Evolutionary conservation across 2,113 vertebrate species (phyloP), one percentile per base, ranked within the genome.

Genomic region (Lynx canadensis): DNA sequence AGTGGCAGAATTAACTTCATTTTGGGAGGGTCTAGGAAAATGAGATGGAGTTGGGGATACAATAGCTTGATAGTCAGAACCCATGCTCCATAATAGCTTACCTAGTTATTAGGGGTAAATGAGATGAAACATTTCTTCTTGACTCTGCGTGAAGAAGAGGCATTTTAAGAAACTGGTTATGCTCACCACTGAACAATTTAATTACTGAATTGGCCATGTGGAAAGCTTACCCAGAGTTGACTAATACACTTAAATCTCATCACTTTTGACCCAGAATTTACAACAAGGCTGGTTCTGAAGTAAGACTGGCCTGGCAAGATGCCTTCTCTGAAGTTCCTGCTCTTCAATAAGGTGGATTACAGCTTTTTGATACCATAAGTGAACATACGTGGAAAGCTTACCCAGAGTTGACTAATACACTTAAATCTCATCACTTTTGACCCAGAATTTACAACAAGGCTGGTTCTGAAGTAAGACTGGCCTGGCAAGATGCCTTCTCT

Each of bases 151-250:
- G 63, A 93, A 33, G 21, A 48, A 25, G 41, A 57, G 18, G 76
- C 82, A 82, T 50, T 90, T 92, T 86, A 11, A 8, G 50, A 69
- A 87, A 68, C 38, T 36, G 36, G n/a, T 78, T 2, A 31, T 92
- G 48, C 71, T 95, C 94, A 45, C 9, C 63, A 29, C 48, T 48
- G 31, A 88, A 83, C 68, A 94, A 89, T 92, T 85, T 92, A 89
- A 89, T 89, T 21, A 96, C 27, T 74, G 69, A 89, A 92, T 45
- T 94, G 52, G 78, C 29, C 57, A 27, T 33, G 48, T 63, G 69
- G n/a, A 93, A 90, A 50, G 6, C 50, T 97, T 89, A 85, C 48
- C 29, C 68, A 76, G 29, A 94, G 10, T 36, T 87, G 60, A 91
- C 31, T 19, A 81, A 87, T 78, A 76, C 3, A 55, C 9, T 90